phyloP scores from a whole-genome alignment of 2,113 vertebrate genomes.

The Nothoprocta pentlandii region DNA sequence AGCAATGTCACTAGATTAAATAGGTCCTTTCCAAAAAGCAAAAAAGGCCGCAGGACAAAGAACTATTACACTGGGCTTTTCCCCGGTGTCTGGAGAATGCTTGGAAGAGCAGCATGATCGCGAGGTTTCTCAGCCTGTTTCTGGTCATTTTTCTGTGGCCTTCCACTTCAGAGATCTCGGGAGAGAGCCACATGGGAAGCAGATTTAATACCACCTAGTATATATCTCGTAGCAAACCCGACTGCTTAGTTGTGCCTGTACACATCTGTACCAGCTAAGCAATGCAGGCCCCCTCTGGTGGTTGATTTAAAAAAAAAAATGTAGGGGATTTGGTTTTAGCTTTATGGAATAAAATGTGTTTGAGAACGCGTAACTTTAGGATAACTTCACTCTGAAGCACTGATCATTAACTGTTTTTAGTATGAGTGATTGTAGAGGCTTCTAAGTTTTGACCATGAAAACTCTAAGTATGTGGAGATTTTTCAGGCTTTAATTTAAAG shows the following conservation, averaged over 20 bases:
- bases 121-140: background rate
- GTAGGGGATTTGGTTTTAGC: background rate
- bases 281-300: slow-evolving; percentile 51
- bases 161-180: background rate
- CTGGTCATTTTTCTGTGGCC: fast-evolving
- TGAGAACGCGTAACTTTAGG: background rate
- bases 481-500: background rate
- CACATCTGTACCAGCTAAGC: background rate
- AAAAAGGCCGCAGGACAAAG: fast-evolving
- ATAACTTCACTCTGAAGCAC: background rate
- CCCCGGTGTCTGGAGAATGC: background rate
- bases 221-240: background rate
- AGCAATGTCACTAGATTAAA: background rate
- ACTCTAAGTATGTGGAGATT: background rate
- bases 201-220: background rate
- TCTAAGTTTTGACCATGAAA: background rate
- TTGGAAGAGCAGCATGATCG: fast-evolving
- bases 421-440: background rate
- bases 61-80: background rate
- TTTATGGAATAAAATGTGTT: background rate
- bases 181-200: background rate
- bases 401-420: background rate
- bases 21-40: background rate
- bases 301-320: background rate
- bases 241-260: fast-evolving